Evolutionary conservation across 1,140 invertebrate species (phyloP).

Genomic region (Drosophila pseudoobscura): DNA sequence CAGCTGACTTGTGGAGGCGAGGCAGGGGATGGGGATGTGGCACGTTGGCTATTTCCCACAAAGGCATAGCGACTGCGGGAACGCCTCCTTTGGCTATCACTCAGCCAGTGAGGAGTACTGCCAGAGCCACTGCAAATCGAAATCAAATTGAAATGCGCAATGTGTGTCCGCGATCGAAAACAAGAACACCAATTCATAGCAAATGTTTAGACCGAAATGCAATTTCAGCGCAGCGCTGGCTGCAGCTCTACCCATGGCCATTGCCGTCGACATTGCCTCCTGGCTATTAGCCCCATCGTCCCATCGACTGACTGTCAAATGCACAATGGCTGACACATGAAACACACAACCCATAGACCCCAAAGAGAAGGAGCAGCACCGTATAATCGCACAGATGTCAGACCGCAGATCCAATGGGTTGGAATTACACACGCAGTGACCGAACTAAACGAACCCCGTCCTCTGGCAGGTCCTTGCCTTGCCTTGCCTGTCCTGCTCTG

Average conservation of each 20-base stretch:
- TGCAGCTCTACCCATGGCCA: slow-evolving; percentile 5
- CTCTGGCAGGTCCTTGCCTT: background rate
- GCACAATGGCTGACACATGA: slow-evolving; percentile 65
- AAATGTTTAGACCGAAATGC: slow-evolving; percentile 49
- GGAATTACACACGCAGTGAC: slow-evolving; percentile 69
- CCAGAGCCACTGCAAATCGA: background rate
- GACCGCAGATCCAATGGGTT: slow-evolving; percentile 56
- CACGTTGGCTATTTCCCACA: slow-evolving; percentile 44
- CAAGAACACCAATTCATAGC: slow-evolving; percentile 59
- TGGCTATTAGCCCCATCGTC: slow-evolving; percentile 43
- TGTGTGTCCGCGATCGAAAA: slow-evolving; percentile 52
- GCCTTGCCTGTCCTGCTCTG: slow-evolving; percentile 9
- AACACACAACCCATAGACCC: slow-evolving; percentile 17
- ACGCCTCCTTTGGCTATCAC: slow-evolving; percentile 48
- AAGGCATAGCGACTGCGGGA: slow-evolving; percentile 9
- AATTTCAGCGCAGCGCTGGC: background rate
- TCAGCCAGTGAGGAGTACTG: slow-evolving; percentile 19
- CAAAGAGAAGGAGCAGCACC: background rate
- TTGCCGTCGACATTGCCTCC: slow-evolving; percentile 13
- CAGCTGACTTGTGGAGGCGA: no score
- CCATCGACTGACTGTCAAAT: slow-evolving; percentile 64
- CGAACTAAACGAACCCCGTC: slow-evolving; percentile 57
- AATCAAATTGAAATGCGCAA: slow-evolving; percentile 65
- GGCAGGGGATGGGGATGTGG: slow-evolving; percentile 5
- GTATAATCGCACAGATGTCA: slow-evolving; percentile 44